Conservation (phyloP, 1,140 invertebrate species). For the Telenomus remus region DNA sequence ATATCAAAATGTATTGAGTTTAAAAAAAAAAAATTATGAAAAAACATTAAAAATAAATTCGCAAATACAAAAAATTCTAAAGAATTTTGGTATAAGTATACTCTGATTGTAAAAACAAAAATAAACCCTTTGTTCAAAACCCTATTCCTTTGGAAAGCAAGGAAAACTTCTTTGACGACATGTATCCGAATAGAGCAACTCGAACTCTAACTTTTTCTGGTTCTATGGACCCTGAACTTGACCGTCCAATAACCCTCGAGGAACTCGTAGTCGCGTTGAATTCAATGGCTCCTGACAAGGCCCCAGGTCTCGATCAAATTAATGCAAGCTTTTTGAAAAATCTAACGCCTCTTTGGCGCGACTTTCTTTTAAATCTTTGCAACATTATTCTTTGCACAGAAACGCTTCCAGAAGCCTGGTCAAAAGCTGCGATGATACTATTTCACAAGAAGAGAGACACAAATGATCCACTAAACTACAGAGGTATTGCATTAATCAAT, state of each 20-base stretch:
- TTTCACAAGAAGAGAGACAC: slow-evolving; percentile 1
- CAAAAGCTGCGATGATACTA: background rate
- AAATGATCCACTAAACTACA: slow-evolving; percentile 7
- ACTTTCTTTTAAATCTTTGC: background rate
- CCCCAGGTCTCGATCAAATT: background rate
- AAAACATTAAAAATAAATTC: slow-evolving; percentile 5
- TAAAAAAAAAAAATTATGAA: background rate
- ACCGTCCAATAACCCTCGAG: background rate
- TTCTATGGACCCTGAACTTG: slow-evolving; percentile 1
- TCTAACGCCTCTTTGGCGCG: background rate
- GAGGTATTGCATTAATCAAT: slow-evolving; percentile 7
- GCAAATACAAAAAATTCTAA: slow-evolving; percentile 11
- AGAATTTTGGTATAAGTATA: slow-evolving; percentile 4
- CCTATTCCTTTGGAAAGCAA: background rate
- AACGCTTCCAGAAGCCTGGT: slow-evolving; percentile 4
- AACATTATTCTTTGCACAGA: background rate
- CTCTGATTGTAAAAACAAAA: background rate
- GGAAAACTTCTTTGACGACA: background rate
- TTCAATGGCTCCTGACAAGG: background rate
- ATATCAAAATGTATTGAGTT: background rate
- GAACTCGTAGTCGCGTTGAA: background rate
- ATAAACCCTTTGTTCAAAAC: background rate
- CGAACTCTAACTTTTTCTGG: background rate
- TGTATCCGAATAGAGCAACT: background rate
- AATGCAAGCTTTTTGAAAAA: slow-evolving; percentile 6